phyloP scores from a whole-genome alignment of 2,888 invertebrate genomes.

The Zaprionus lineosus region DNA sequence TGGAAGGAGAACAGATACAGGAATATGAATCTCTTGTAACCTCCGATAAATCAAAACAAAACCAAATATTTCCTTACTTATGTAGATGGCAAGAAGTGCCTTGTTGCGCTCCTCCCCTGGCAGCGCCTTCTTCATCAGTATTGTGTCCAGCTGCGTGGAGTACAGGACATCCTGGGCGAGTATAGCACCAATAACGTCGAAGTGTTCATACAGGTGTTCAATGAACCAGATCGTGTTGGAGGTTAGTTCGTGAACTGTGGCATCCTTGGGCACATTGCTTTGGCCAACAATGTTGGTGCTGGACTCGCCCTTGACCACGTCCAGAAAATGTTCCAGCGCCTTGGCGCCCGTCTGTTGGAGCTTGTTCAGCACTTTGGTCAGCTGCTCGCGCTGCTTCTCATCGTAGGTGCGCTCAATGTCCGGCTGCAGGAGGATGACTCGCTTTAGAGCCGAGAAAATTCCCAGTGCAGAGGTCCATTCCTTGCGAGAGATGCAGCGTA shows the following conservation, averaged over 20 bases:
- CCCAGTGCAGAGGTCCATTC: conserved; percentile 91
- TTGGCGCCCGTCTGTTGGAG: conserved; percentile 91
- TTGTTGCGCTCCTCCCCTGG: conserved; percentile 85
- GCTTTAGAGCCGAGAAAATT: conserved; percentile 92
- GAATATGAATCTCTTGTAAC: conserved; percentile 81
- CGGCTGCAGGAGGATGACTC: conserved; percentile 89
- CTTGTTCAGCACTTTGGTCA: conserved; percentile 88
- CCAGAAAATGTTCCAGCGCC: conserved; percentile 95
- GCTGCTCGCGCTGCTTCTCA: conserved; percentile 87
- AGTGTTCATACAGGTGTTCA: conserved; percentile 91
- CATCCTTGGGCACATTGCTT: conserved; percentile 91
- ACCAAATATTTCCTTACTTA: no score
- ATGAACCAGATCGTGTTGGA: conserved; percentile 96
- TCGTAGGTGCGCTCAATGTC: conserved; percentile 91
- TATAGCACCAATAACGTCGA: conserved; percentile 88
- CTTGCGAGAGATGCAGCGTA: conserved; percentile 89
- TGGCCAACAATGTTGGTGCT: conserved; percentile 88
- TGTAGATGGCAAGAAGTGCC: conserved; percentile 90
- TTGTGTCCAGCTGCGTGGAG: conserved; percentile 84
- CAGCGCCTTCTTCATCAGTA: conserved; percentile 83
- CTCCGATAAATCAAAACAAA: no score
- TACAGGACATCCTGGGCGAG: conserved; percentile 86
- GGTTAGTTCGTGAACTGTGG: conserved; percentile 98
- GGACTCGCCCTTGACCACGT: conserved; percentile 90
- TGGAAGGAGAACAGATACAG: conserved; percentile 81